These are phyloP conservation scores for Galerucella calmariensis DNA, from an alignment of 2,888 invertebrate species.

Conservation along the genomic window DNA sequence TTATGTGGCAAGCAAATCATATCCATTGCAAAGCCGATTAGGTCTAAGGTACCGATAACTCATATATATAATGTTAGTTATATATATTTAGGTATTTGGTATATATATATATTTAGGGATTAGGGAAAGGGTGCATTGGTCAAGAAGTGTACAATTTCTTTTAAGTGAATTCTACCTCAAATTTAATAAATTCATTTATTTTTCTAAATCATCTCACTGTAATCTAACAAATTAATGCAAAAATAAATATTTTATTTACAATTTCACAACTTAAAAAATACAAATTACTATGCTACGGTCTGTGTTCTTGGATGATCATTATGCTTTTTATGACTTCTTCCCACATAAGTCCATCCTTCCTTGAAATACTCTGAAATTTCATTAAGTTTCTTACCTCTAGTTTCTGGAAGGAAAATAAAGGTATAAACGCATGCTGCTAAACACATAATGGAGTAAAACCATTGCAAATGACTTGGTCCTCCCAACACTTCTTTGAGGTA, in stretches of 20 bases:
- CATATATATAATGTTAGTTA: too few species aligned
- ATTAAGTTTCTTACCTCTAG: slow-evolving; percentile 64
- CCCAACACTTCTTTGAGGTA: slow-evolving; percentile 58
- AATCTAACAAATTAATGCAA: not conserved
- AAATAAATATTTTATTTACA: slow-evolving; percentile 4
- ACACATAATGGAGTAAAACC: slow-evolving; percentile 68
- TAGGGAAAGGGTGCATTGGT: too few species aligned
- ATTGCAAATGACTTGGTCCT: slow-evolving; percentile 68
- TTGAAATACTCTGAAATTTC: slow-evolving; percentile 67
- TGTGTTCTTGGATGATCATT: not conserved
- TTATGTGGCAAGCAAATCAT: too few species aligned
- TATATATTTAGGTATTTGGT: too few species aligned
- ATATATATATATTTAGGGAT: too few species aligned
- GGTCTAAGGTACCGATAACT: too few species aligned
- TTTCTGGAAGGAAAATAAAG: slow-evolving; percentile 66
- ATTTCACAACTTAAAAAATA: not conserved
- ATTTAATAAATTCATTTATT: not conserved
- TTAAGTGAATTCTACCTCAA: not conserved
- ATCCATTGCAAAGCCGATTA: too few species aligned
- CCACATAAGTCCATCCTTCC: slow-evolving; percentile 58
- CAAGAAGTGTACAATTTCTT: too few species aligned
- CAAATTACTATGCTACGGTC: not conserved
- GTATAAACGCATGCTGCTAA: slow-evolving; percentile 63
- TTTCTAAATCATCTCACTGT: not conserved
- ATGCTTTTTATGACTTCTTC: slow-evolving; percentile 26